Conservation (phyloP, 2,113 vertebrate species). For the Triplophysa rosa region DNA sequence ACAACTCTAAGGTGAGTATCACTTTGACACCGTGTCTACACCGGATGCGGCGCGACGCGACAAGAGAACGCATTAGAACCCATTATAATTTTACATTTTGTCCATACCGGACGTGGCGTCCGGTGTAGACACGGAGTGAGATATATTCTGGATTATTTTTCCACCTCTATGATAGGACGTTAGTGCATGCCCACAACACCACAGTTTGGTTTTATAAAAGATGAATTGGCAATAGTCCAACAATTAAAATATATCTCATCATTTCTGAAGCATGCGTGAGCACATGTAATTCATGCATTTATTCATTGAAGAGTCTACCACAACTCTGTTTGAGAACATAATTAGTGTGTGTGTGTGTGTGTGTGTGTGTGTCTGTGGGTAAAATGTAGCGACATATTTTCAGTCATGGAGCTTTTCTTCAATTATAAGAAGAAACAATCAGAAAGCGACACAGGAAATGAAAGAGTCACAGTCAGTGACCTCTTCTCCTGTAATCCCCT, state of each 20-base stretch:
- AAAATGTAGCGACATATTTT: constrained; percentile 55
- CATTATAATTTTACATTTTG: too few relatives aligned
- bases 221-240: constrained; percentile 23
- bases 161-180: too few relatives aligned
- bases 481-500: constrained; percentile 36
- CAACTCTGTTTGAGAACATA: neutral
- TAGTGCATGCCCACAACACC: too few relatives aligned
- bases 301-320: constrained; percentile 8
- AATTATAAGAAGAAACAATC: constrained; percentile 66
- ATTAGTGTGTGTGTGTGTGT: constrained; percentile 36
- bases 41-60: too few relatives aligned
- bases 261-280: constrained; percentile 15
- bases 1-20: too few relatives aligned
- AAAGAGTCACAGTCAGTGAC: constrained; percentile 65
- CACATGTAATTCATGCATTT: constrained; percentile 28
- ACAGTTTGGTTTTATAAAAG: constrained; percentile 33
- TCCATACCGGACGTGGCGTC: too few relatives aligned
- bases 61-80: too few relatives aligned
- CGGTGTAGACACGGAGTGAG: too few relatives aligned
- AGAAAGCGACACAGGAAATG: constrained; percentile 70
- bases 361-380: constrained; percentile 30
- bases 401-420: constrained; percentile 63
- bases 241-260: constrained; percentile 16
- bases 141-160: too few relatives aligned
- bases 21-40: too few relatives aligned